A percentile compares a stretch with the other conserved stretches of the same genome.
These are phyloP conservation scores for Pygmarrhopalites habei DNA, from an alignment of 1,140 invertebrate species.

Conservation along the genomic window DNA sequence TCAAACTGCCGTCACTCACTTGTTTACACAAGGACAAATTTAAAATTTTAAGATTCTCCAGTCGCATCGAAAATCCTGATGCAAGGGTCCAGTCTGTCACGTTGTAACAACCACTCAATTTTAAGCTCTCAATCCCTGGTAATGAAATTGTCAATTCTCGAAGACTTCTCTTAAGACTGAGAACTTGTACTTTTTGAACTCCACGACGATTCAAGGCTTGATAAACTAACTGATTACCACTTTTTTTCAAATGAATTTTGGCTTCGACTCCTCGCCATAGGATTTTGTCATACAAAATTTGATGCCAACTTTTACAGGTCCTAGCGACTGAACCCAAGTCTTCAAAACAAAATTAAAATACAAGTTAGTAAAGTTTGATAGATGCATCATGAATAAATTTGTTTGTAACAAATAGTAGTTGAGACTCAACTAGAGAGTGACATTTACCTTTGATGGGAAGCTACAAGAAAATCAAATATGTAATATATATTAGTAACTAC, in stretches of 20 bases:
- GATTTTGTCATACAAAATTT: slow-evolving; percentile 70
- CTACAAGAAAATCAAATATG: slow-evolving; percentile 3
- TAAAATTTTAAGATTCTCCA: slow-evolving; percentile 56
- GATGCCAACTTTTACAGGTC: slow-evolving; percentile 80
- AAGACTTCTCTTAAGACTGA: slow-evolving; percentile 74
- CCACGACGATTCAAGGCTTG: slow-evolving; percentile 75
- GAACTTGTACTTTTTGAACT: slow-evolving; percentile 78
- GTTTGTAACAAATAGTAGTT: no score
- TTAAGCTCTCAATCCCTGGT: slow-evolving; percentile 73
- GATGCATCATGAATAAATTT: no score
- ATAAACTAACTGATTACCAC: slow-evolving; percentile 63
- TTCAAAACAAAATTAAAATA: neutral
- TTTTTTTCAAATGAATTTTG: slow-evolving; percentile 74
- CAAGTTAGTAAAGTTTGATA: no score
- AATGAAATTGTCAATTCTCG: slow-evolving; percentile 78
- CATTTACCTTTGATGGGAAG: slow-evolving; percentile 53
- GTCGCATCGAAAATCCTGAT: slow-evolving; percentile 56
- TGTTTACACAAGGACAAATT: slow-evolving; percentile 91
- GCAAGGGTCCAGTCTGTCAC: slow-evolving; percentile 72
- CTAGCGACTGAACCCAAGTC: slow-evolving; percentile 84
- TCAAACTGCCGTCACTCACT: slow-evolving; percentile 74
- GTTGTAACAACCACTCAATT: slow-evolving; percentile 87
- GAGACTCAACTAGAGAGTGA: no score
- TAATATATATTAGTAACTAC: no score
- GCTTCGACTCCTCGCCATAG: slow-evolving; percentile 91